These are phyloP conservation scores for Cosmorhoe ocellata DNA, from an alignment of 2,888 invertebrate species.

Conservation along the genomic window DNA sequence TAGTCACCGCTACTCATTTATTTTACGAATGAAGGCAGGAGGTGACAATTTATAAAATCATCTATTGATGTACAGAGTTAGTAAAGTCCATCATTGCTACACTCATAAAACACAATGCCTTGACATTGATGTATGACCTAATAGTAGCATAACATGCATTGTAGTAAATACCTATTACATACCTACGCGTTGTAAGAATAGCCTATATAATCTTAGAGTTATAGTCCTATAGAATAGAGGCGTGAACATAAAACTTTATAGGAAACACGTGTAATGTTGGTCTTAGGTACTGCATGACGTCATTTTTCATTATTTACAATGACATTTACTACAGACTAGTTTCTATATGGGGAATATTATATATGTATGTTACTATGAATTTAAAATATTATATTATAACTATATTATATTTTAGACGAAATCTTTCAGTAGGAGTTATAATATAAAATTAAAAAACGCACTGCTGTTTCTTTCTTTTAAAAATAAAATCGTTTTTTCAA, in stretches of 20 bases:
- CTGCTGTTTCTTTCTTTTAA: no score
- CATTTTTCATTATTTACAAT: conserved; percentile 43
- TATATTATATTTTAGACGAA: no score
- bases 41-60: no score
- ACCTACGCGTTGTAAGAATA: conserved; percentile 57
- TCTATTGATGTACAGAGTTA: no score
- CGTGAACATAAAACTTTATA: conserved; percentile 76
- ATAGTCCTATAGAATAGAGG: conserved; percentile 65
- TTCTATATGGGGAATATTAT: conserved; percentile 21
- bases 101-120: conserved; percentile 7
- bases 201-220: conserved; percentile 73
- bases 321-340: conserved; percentile 24
- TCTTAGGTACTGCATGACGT: conserved; percentile 44
- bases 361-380: conserved; percentile 4
- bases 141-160: conserved; percentile 42
- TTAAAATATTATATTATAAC: no score
- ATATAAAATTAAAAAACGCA: no score
- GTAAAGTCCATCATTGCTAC: background rate
- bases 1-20: no score
- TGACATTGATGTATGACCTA: conserved; percentile 35
- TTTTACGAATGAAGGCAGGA: no score
- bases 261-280: conserved; percentile 69
- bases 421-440: no score
- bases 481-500: no score
- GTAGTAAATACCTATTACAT: conserved; percentile 18